phyloP scores from a whole-genome alignment of 2,113 vertebrate genomes.

The Nematolebias whitei region DNA sequence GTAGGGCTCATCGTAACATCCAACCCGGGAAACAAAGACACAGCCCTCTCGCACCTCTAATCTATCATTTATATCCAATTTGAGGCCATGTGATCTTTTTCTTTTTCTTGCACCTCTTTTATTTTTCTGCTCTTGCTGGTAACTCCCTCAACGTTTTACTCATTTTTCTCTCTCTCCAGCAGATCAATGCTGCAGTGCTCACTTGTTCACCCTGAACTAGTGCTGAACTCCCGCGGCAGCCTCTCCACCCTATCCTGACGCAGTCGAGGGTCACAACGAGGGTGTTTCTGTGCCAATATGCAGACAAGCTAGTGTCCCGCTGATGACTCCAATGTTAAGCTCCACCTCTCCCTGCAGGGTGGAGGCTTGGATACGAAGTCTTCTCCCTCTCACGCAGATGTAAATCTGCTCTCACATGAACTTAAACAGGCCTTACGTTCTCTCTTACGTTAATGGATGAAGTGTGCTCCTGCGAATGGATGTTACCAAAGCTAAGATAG shows the following conservation, averaged over 20 bases:
- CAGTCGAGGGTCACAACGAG: constrained; percentile 72
- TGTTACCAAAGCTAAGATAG: constrained; percentile 70
- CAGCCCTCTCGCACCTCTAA: constrained; percentile 75
- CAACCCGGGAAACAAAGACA: constrained; percentile 66
- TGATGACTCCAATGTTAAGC: constrained; percentile 70
- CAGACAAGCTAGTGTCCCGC: constrained; percentile 73
- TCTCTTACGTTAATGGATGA: constrained; percentile 66
- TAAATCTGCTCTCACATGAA: constrained; percentile 45
- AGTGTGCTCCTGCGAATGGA: constrained; percentile 73
- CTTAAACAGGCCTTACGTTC: constrained; percentile 61
- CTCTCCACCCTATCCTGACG: constrained; percentile 73
- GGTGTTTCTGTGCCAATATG: constrained; percentile 79
- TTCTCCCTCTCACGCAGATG: constrained; percentile 35
- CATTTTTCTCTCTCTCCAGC: constrained; percentile 61
- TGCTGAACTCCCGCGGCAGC: constrained; percentile 73
- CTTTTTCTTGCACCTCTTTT: constrained; percentile 55
- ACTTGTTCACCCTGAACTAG: constrained; percentile 76
- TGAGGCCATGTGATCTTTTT: constrained; percentile 47
- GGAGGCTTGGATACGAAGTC: constrained; percentile 49
- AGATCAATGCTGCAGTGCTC: constrained; percentile 81
- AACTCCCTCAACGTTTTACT: constrained; percentile 60
- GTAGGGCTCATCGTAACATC: constrained; percentile 73
- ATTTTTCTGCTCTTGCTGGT: constrained; percentile 44
- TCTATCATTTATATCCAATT: constrained; percentile 87
- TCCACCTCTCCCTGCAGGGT: constrained; percentile 57